Evolutionary conservation across 2,888 invertebrate genomes (phyloP), one percentile per base, ranked within the genome.

Genomic region (Nasonovia ribisnigri): DNA sequence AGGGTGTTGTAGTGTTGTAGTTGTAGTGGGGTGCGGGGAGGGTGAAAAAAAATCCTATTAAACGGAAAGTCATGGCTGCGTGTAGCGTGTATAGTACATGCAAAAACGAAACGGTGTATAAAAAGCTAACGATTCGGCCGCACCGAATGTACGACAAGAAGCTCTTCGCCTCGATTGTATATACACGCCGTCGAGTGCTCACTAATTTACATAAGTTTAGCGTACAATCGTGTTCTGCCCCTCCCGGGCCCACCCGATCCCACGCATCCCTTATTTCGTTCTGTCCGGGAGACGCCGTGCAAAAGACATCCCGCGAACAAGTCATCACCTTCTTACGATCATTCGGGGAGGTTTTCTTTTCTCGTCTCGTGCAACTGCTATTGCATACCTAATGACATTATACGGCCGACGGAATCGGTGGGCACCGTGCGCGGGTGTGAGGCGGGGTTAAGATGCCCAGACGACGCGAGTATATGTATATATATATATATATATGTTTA

Each of bases 171-270:
- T 84, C 57, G 42, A 84, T 93, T 90, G 84, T 90, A 36, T 88
- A 51, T 54, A 88, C 42, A 88, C 48, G 57, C 57, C 43, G 88
- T 43, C 93, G 84, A 57, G 84, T 93, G 46, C n/a, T 88, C 77
- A 93, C 89, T 93, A 93, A 93, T 93, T 90, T 93, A 93, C 89
- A 89, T 88, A 93, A 93, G 93, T 93, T 93, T 90, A 88, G 43
- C 29, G 88, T 42, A 42, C 20, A 77, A 36, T 88, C 51, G 84
- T 42, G 26, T 48, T 54, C 91, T 6, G 42, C 26, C 84, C 29
- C 10, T 16, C 36, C 29, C 90, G n/a, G 16, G n/a, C 2, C 24
- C 77, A 42, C 26, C 42, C 36, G 3, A 5, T 13, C 36, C 36
- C 77, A 29, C 42, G 2, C 57, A 26, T 26, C 26, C 48, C 26